A percentile compares a stretch with the other conserved stretches of the same genome.
Evolutionary conservation across 2,888 invertebrate species (phyloP).

Genomic region (Drosophila antonietae): DNA sequence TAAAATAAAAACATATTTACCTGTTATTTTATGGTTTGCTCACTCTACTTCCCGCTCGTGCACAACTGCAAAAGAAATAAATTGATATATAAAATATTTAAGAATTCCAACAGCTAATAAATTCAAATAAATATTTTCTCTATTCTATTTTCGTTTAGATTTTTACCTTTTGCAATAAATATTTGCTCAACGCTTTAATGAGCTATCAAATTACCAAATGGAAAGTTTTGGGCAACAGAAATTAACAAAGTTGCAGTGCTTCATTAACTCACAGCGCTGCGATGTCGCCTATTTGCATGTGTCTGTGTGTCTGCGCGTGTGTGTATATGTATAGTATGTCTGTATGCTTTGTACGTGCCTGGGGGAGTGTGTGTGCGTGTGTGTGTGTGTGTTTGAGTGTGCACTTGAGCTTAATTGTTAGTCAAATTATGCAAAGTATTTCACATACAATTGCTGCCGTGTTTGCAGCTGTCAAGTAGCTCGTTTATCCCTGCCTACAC

Average conservation of each 20-base stretch:
- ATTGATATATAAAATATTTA: slow-evolving; percentile 2
- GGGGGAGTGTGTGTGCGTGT: slow-evolving; percentile 27
- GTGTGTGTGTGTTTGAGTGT: slow-evolving; percentile 40
- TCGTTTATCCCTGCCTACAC: slow-evolving; percentile 6
- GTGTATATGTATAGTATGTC: slow-evolving; percentile 18
- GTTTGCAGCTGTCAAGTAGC: slow-evolving; percentile 45
- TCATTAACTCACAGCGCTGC: slow-evolving; percentile 44
- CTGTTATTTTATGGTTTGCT: slow-evolving; percentile 20
- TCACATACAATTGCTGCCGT: slow-evolving; percentile 41
- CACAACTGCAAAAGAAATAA: slow-evolving; percentile 32
- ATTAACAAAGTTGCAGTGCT: slow-evolving; percentile 41
- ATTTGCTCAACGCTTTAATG: slow-evolving; percentile 18
- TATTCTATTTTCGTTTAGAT: neutral
- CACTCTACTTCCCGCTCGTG: neutral
- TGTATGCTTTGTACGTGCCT: slow-evolving; percentile 12
- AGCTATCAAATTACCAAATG: slow-evolving; percentile 27
- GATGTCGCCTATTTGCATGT: slow-evolving; percentile 12
- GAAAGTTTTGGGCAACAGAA: slow-evolving; percentile 33
- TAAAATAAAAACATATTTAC: slow-evolving; percentile 40
- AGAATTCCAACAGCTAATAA: slow-evolving; percentile 1
- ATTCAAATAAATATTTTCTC: slow-evolving; percentile 4
- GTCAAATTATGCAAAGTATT: slow-evolving; percentile 72
- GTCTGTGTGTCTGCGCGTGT: neutral
- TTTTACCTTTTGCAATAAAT: neutral
- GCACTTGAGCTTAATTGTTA: slow-evolving; percentile 68